Evolutionary conservation across 1,140 invertebrate species (phyloP), one percentile per base, ranked within the genome.

Genomic region (Drosophila sturtevanti): DNA sequence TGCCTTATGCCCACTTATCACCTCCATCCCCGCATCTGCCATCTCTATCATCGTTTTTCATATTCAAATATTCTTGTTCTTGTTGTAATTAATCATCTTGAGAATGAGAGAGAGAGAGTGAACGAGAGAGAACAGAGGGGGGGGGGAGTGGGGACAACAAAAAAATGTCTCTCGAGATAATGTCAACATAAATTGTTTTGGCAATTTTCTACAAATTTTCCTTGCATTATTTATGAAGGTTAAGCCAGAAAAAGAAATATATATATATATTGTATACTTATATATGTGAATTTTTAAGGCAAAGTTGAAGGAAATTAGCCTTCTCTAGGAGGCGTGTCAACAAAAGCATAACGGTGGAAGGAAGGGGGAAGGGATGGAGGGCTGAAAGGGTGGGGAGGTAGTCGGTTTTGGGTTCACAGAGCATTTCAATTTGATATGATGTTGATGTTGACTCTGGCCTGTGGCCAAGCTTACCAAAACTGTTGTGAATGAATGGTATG

Each of bases 171-270:
- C 82, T 79, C 55, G 84, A 87, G 82, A 87, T 87, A 89, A 89
- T 87, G 82, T 87, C 82, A 87, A 87, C 82, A 87, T 87, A 87
- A 87, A 87, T 87, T 87, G 79, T 87, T 87, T 87, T 77, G 82
- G 79, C 82, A 82, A 86, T 86, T 86, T 89, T 81, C 64, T 75
- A 86, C 79, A 76, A 87, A 56, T 89, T 82, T 81, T 82, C 64
- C 55, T 27, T 65, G 71, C 61, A 82, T 87, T 86, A 89, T 87
- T 86, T 86, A 86, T 86, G 67, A 75, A 72, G 70, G 59, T 64
- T 77, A 48, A 48, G 41, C 41, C 41, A 21, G 27, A 31, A 21
- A 48, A 18, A 9, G 16, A 48, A 10, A 21, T 11, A 48, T 6
- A 31, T 71, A 22, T 63, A 21, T 41, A 10, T 65, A n/a, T n/a